Evolutionary conservation across 2,113 vertebrate genomes (phyloP), one percentile per base, ranked within the genome.

Genomic region (Muscicapa adusta): DNA sequence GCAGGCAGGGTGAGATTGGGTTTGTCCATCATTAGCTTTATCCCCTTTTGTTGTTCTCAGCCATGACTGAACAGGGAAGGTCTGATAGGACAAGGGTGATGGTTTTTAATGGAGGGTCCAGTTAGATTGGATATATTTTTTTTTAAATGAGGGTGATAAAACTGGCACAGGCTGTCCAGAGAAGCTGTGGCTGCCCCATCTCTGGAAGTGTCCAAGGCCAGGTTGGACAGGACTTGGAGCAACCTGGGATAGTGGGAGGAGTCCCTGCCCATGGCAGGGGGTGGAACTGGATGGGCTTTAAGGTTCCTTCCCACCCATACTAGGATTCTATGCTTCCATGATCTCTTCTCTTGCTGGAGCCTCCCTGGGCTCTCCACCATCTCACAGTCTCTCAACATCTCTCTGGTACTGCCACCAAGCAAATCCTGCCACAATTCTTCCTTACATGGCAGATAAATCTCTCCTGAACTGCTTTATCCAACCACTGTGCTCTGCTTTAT

Each of bases 181-280:
- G 53, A 14, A 60, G 33, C 24, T 57, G 58, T 36, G 75, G 22
- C 58, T 89, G 45, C 5, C 7, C 28, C 19, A 47, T 12, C 53
- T 3, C 70, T 82, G 77, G 38, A 25, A 75, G 14, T 38, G 15
- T 8, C 29, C 62, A 31, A 28, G 47, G 40, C 29, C 20, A 6
- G n/a, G 25, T 0, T 53, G 70, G 47, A 67, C 0, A 0, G 53
- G 38, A 13, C 19, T 81, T 47, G 62, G 54, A 82, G 40, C 10
- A 42, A 0, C n/a, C 47, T 48, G 54, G n/a, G 40, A 0, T 2
- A 2, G 40, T 36, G 48, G 8, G 8, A 75, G 5, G 4, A 11
- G 5, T 47, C 5, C 14, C 38, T 82, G 38, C 16, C 38, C 25
- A 18, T 26, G 19, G 38, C n/a, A 68, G 12, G 9, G 9, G 23